Base-by-base conservation (phyloP, 2,113 vertebrate genomes). In the Apaloderma vittatum region DNA sequence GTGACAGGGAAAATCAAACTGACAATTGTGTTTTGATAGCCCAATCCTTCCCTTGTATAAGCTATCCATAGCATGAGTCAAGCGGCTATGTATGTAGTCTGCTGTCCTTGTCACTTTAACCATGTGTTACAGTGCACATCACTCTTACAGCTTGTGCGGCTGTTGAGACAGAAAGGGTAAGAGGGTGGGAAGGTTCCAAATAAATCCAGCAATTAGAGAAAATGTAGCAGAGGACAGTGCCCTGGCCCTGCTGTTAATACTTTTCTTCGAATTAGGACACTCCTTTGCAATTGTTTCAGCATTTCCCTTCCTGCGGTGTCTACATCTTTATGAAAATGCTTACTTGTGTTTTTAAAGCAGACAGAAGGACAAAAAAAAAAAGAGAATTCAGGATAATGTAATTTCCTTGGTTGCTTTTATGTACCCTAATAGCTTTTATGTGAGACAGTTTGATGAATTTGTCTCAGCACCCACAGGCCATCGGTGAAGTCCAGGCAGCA, bases 271-370 rank as follows among this genome's bases (percentile, higher is more conserved):
- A 71, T 78, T 93, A 43, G 55, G 83, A 51, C 3, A 3, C 55
- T 86, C 57, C 79, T 95, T 94, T 67, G 68, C 65, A 91, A 83
- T 91, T 93, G 59, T 36, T 57, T 90, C 59, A 84, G 54, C 9
- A 12, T 83, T 94, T 81, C 29, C 34, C 34, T 71, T 92, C 68
- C 83, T 63, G 48, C 6, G 3, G 29, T 46, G 63, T 88, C 46
- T 49, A 15, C 70, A 45, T 67, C 55, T 88, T 63, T 71, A 36
- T 52, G 61, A 86, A 86, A 75, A 94, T 68, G 48, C 15, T 36
- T 82, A 34, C 29, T 37, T 86, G 27, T 5, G 11, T 14, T 77
- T 94, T 91, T 87, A 48, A 81, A 93, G 62, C 45, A 86, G 68
- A 72, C 13, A 75, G 45, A 61, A 62, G 22, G 3, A 6, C 40